A percentile compares a stretch with the other conserved stretches of the same genome.
These are phyloP conservation scores for Bilobella aurantiaca DNA, from an alignment of 1,140 invertebrate genomes.

Conservation along the genomic window DNA sequence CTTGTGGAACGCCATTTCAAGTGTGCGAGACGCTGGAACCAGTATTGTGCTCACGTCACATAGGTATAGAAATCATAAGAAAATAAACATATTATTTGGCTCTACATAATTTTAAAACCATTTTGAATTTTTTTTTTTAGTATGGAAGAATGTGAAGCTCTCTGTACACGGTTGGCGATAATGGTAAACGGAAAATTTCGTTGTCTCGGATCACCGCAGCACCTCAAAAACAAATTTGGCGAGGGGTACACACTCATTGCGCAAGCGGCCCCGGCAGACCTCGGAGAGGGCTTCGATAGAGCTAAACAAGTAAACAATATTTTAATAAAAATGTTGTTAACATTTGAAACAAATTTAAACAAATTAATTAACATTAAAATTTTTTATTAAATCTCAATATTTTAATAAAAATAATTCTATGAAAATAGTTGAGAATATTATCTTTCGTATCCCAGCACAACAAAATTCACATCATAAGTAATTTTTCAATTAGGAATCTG, in stretches of 20 bases:
- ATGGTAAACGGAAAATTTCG: slow-evolving; percentile 47
- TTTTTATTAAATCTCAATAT: slow-evolving; percentile 7
- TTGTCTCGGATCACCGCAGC: slow-evolving; percentile 45
- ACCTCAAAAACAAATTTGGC: slow-evolving; percentile 50
- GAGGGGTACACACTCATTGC: slow-evolving; percentile 47
- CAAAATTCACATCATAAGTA: too few species aligned
- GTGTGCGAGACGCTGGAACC: slow-evolving; percentile 52
- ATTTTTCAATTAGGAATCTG: slow-evolving; percentile 25
- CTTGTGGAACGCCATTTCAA: slow-evolving; percentile 61
- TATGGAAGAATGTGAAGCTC: slow-evolving; percentile 49
- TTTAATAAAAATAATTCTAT: too few species aligned
- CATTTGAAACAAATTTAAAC: too few species aligned
- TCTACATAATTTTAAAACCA: too few species aligned
- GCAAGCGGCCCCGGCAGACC: slow-evolving; percentile 29
- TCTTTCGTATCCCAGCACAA: too few species aligned
- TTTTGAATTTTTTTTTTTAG: slow-evolving; percentile 30
- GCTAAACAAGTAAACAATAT: slow-evolving; percentile 24
- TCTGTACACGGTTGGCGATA: slow-evolving; percentile 46
- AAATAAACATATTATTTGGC: too few species aligned
- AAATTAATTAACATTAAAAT: neutral
- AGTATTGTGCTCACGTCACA: slow-evolving; percentile 67
- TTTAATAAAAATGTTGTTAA: neutral
- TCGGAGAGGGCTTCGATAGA: slow-evolving; percentile 26
- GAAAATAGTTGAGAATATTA: too few species aligned
- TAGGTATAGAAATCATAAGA: too few species aligned